Conservation (phyloP, 2,888 invertebrate species). For the Stenotaenia linearis region DNA sequence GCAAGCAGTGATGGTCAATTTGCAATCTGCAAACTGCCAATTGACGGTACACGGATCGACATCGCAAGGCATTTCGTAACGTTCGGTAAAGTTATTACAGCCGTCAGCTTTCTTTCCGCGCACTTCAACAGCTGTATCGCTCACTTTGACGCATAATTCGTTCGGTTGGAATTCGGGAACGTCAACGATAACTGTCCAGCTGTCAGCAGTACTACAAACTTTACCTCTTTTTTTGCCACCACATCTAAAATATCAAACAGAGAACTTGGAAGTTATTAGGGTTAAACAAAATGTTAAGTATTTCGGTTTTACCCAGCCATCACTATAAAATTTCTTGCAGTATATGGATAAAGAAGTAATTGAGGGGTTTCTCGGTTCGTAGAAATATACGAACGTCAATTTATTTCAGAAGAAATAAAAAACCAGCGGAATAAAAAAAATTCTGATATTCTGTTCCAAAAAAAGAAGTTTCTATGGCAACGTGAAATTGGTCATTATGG, state of each 20-base stretch:
- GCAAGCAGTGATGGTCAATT: slow-evolving; percentile 9
- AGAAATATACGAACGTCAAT: neutral
- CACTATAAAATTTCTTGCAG: neutral
- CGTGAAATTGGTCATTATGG: neutral
- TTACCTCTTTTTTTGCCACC: neutral
- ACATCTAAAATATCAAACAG: neutral
- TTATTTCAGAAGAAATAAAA: neutral
- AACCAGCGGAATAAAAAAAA: neutral
- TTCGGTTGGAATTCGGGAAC: neutral
- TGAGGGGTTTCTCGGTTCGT: neutral
- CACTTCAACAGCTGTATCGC: neutral
- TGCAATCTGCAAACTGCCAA: neutral
- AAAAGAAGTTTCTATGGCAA: neutral
- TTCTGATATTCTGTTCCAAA: neutral
- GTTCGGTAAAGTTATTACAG: neutral
- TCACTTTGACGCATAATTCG: neutral
- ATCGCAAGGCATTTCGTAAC: neutral
- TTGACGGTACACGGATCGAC: neutral
- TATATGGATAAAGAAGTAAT: neutral
- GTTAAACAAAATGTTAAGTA: neutral
- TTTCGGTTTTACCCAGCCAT: neutral
- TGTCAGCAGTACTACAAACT: neutral
- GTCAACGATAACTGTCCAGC: neutral
- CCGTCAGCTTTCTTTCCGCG: neutral
- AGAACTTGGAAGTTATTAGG: neutral